Evolutionary conservation across 2,113 vertebrate genomes (phyloP), one percentile per base, ranked within the genome.

Genomic region (Uria aalge): DNA sequence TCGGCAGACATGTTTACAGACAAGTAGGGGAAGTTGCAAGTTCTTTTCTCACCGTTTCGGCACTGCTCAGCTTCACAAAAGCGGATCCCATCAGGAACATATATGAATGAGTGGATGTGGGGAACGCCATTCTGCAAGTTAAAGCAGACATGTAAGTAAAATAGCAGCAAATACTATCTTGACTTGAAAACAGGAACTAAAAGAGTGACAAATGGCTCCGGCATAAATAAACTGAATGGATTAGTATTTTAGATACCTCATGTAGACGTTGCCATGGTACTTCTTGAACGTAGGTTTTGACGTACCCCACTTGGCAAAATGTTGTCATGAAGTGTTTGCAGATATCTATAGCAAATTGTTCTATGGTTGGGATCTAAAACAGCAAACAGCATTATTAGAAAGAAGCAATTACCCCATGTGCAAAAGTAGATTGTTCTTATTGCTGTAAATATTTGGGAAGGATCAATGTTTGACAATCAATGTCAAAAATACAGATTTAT

Each of bases 1-100:
- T 45, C 17, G 8, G 77, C 16, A 14, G 84, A 92, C 81, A 59
- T 50, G 36, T 90, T 95, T 92, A 78, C 78, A 79, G 73, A 90
- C 72, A 57, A 88, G 52, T 17, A 74, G 47, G 77, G 55, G 56
- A 88, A 26, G 9, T 11, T 75, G 43, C 74, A 81, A 73, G 8
- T 48, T 50, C 34, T 77, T 88, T 81, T 67, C 97, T 98, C 94
- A 99, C 99, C 98, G 13, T 98, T 97, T 32, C 97, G 95, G 95
- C 98, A 95, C 87, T 98, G 99, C 94, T 99, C 98, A 53, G 98
- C 99, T 69, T 99, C 99, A 91, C 99, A 99, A 95, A 99, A 99
- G 48, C 96, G 99, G 88, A 92, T 97, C 30, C 97, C 96, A 53
- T 99, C 98, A 23, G 98, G 98, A 92, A 97, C 98, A 19, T 78